These are phyloP conservation scores for Dasyprocta punctata DNA, from an alignment of 2,113 vertebrate species.

Conservation along the genomic window DNA sequence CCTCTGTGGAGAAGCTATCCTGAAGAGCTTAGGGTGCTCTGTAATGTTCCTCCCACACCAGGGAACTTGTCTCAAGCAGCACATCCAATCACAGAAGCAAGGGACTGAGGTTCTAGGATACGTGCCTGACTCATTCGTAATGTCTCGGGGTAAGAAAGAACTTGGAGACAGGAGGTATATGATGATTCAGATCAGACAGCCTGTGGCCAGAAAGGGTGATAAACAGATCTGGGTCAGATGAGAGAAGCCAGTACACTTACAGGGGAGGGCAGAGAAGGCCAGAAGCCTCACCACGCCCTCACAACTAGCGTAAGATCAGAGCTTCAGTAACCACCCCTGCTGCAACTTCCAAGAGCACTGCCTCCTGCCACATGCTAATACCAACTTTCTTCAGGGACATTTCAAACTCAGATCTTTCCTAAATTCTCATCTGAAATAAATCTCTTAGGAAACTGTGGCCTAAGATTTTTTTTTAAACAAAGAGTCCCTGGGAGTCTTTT, in stretches of 20 bases:
- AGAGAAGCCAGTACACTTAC: neutral
- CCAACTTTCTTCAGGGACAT: neutral
- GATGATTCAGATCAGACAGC: neutral
- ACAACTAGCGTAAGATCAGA: neutral
- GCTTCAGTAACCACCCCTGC: neutral
- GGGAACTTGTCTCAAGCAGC: neutral
- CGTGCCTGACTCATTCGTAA: neutral
- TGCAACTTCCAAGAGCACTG: neutral
- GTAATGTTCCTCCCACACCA: neutral
- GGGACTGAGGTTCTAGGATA: neutral
- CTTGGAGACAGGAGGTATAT: neutral
- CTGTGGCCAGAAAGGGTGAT: neutral
- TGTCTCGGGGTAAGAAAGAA: neutral
- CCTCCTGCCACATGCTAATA: neutral
- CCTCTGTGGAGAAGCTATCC: neutral
- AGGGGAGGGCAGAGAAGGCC: neutral
- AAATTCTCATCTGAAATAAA: conserved; percentile 50
- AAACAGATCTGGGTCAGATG: neutral
- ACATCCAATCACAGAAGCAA: neutral
- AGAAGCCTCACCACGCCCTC: neutral
- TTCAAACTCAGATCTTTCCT: conserved; percentile 49
- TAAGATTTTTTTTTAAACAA: neutral
- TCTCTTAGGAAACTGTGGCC: neutral
- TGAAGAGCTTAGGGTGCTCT: neutral
- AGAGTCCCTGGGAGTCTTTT: conserved; percentile 55